These are phyloP conservation scores for Amblyopsis hoosieri DNA, from an alignment of 2,797 vertebrate genomes.

Conservation along the genomic window DNA sequence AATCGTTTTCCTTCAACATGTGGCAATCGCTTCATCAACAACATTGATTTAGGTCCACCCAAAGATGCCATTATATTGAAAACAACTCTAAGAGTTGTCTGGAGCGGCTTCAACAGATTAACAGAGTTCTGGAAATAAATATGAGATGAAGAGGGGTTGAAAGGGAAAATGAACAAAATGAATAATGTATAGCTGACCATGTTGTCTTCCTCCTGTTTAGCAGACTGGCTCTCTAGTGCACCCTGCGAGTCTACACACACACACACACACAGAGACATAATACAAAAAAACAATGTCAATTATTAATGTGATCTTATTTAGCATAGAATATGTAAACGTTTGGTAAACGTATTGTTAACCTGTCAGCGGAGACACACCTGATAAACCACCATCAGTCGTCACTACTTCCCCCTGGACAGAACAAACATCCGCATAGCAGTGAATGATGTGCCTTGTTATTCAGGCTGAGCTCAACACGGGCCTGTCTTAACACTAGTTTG, in stretches of 20 bases:
- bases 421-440: too few relatives aligned
- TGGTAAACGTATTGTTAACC: background rate
- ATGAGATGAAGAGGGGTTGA: conserved; percentile 8
- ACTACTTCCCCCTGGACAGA: too few relatives aligned
- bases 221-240: conserved; percentile 30
- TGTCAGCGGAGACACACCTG: too few relatives aligned
- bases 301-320: background rate
- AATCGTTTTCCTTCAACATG: too few relatives aligned
- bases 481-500: too few relatives aligned
- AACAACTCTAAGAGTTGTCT: background rate
- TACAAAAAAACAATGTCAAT: background rate
- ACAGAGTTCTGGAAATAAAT: background rate
- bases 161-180: background rate
- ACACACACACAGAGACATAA: conserved; percentile 14
- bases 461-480: too few relatives aligned
- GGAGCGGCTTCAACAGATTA: background rate
- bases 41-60: too few relatives aligned
- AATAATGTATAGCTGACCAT: conserved; percentile 68
- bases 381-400: too few relatives aligned
- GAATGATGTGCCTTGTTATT: too few relatives aligned
- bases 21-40: too few relatives aligned
- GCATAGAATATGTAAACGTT: background rate
- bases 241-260: conserved; percentile 50
- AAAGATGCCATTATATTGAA: background rate
- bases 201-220: conserved; percentile 59